Evolutionary conservation across 2,797 vertebrate genomes (phyloP).

Genomic region (Esox lucius): DNA sequence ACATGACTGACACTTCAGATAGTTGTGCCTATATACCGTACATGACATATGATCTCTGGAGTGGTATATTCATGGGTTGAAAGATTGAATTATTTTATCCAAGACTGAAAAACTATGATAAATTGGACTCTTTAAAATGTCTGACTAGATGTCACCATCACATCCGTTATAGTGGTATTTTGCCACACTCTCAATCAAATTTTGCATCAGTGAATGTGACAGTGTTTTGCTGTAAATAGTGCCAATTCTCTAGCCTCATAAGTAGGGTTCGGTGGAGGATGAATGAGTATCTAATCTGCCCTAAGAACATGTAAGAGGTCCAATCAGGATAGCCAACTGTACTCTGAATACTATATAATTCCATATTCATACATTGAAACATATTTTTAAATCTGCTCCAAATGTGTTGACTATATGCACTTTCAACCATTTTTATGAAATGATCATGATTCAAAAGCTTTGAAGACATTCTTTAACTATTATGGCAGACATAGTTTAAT

Average conservation of each 20-base stretch:
- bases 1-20: slow-evolving; percentile 68
- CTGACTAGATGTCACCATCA: slow-evolving; percentile 57
- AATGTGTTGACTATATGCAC: slow-evolving; percentile 28
- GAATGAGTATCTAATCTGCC: slow-evolving; percentile 48
- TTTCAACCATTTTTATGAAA: slow-evolving; percentile 47
- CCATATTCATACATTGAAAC: slow-evolving; percentile 35
- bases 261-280: slow-evolving; percentile 44
- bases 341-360: slow-evolving; percentile 20
- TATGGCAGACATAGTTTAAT: no score
- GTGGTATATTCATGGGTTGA: slow-evolving; percentile 67
- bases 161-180: slow-evolving; percentile 57
- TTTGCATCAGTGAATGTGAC: slow-evolving; percentile 57
- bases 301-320: slow-evolving; percentile 44
- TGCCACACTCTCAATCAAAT: slow-evolving; percentile 59
- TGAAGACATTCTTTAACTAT: slow-evolving; percentile 40
- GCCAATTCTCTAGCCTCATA: slow-evolving; percentile 55
- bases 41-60: slow-evolving; percentile 67
- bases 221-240: slow-evolving; percentile 57
- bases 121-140: slow-evolving; percentile 54
- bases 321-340: slow-evolving; percentile 21
- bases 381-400: slow-evolving; percentile 24
- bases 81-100: slow-evolving; percentile 72
- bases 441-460: slow-evolving; percentile 32
- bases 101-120: slow-evolving; percentile 64
- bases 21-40: slow-evolving; percentile 57